phyloP scores from a whole-genome alignment of 2,888 invertebrate genomes.

The Branchellion lobata region DNA sequence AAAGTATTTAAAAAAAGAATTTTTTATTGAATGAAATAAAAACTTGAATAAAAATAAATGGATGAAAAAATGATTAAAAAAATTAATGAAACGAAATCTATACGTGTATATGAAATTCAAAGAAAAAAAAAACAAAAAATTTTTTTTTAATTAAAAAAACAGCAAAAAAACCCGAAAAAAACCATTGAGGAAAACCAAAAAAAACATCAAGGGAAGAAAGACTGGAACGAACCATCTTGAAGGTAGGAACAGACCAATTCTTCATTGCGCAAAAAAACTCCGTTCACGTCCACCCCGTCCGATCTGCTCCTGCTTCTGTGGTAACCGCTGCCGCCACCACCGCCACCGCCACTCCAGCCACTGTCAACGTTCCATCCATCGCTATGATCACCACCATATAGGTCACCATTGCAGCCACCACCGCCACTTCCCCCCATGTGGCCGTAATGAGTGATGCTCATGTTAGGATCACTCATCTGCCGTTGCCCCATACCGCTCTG shows the following conservation, averaged over 20 bases:
- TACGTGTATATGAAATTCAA: no score
- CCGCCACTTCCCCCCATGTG: background rate
- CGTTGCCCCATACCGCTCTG: constrained; percentile 68
- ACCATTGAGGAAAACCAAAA: background rate
- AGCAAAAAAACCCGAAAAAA: no score
- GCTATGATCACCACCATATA: constrained; percentile 48
- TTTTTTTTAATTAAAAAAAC: constrained; percentile 5
- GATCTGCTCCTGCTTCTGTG: constrained; percentile 70
- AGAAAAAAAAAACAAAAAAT: background rate
- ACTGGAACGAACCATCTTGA: background rate
- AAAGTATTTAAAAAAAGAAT: no score
- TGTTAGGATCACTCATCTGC: constrained; percentile 81
- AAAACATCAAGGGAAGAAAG: background rate
- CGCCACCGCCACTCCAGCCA: constrained; percentile 72
- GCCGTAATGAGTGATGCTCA: constrained; percentile 49
- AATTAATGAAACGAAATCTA: no score
- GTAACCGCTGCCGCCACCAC: constrained; percentile 45
- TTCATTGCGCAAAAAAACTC: constrained; percentile 80
- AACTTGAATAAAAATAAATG: no score
- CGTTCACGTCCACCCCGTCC: constrained; percentile 78
- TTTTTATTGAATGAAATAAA: no score
- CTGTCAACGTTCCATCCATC: constrained; percentile 30
- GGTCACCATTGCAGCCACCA: constrained; percentile 69
- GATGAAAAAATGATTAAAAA: no score
- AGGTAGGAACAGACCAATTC: constrained; percentile 64